Evolutionary conservation across 2,797 vertebrate genomes (phyloP), one percentile per base, ranked within the genome.

Genomic region (Ctenochaetus hawaiiensis): DNA sequence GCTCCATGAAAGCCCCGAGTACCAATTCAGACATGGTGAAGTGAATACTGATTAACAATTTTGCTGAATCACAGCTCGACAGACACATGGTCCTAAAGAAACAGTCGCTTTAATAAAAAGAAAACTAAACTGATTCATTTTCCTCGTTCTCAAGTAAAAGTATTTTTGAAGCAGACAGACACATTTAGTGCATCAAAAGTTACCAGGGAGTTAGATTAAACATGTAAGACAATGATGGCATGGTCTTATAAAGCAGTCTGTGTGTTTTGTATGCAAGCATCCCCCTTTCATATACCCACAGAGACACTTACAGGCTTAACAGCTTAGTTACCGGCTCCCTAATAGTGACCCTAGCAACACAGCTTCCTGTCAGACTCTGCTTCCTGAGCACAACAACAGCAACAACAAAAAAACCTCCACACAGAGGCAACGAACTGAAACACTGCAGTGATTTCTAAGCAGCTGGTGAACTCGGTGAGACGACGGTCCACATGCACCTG

Each of bases 31-130:
- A 81, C 80, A 37, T 5, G 30, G 45, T 44, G 77, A 83, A 72
- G 67, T 44, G 90, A 90, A 94, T 94, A 90, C 91, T 89, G 87
- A 94, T 89, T 48, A 58, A 69, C 64, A 57, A 45, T 90, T 91
- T 86, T 92, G 93, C 92, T 91, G 92, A 91, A 87, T 93, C 91
- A 94, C 83, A 81, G 90, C 84, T 70, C 49, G 45, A 72, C 58
- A 78, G 61, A 82, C 52, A 65, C 54, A 76, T 53, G 30, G 22
- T 23, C 34, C 65, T 49, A 59, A 69, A 75, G 69, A 77, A 52
- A 39, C 70, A 58, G 34, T 54, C 26, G 37, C 70, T 75, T 76
- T 68, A 48, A 52, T 64, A 54, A 26, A 73, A 78, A 39, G 26
- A 30, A n/a, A 62, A 57, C 59, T 52, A 37, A 75, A 78, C 66